These are phyloP conservation scores for Scelioninae gen. 2 DNA, from an alignment of 2,888 invertebrate species.

Conservation along the genomic window DNA sequence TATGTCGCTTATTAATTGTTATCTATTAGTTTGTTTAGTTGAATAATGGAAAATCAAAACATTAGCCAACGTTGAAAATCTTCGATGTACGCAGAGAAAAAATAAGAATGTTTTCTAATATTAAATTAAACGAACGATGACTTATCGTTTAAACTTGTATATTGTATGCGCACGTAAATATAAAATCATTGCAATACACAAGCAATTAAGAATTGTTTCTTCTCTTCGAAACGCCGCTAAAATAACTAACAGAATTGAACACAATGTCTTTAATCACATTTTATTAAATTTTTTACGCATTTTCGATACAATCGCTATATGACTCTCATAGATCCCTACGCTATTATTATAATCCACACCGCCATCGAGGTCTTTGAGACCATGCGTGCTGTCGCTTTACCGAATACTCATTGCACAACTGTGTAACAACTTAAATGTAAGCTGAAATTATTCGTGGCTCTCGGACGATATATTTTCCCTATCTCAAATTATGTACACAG, in stretches of 20 bases:
- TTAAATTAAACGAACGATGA: too few species aligned
- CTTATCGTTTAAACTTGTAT: not conserved
- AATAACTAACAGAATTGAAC: slow-evolving; percentile 30
- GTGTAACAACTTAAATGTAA: slow-evolving; percentile 6
- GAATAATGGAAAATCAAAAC: not conserved
- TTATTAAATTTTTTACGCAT: slow-evolving; percentile 21
- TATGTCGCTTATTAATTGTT: not conserved
- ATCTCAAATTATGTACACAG: slow-evolving; percentile 31
- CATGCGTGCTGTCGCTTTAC: not conserved
- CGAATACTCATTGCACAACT: slow-evolving; percentile 30
- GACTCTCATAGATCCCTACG: slow-evolving; percentile 10
- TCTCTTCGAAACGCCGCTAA: not conserved
- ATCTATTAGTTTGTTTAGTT: not conserved
- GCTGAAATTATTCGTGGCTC: slow-evolving; percentile 64
- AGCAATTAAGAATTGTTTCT: slow-evolving; percentile 12
- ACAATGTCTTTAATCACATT: slow-evolving; percentile 33
- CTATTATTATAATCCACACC: slow-evolving; percentile 19
- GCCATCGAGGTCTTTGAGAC: slow-evolving; percentile 39
- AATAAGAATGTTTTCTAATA: too few species aligned
- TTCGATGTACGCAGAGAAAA: not conserved
- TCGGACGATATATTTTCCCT: slow-evolving; percentile 65
- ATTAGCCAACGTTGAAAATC: not conserved
- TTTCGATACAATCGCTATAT: slow-evolving; percentile 30
- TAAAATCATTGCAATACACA: not conserved
- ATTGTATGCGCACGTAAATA: not conserved